Percentiles rank a stretch among this genome's conserved stretches.
phyloP scores from a whole-genome alignment of 2,888 invertebrate species.

The Chaetogeoica ovagalla region DNA sequence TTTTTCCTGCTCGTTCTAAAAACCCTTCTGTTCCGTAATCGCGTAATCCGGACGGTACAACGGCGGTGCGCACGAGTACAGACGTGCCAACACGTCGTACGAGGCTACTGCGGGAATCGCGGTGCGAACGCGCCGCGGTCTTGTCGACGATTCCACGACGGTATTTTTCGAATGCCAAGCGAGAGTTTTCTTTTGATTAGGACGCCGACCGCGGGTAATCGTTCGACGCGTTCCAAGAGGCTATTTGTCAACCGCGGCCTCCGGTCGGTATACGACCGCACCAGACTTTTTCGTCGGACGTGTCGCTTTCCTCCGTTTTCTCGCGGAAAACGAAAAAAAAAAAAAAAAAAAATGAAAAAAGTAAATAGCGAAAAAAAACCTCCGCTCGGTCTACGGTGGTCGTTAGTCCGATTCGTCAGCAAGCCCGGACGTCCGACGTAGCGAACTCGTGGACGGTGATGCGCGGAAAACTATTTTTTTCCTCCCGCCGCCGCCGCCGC shows the following conservation, averaged over 20 bases:
- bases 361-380: not conserved
- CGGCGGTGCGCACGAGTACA: too few relatives aligned
- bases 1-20: too few relatives aligned
- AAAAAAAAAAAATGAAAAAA: too few relatives aligned
- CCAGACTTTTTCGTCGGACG: not conserved
- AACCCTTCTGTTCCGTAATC: too few relatives aligned
- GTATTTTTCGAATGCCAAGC: not conserved
- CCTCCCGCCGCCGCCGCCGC: not conserved
- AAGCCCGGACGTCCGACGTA: slow-evolving; percentile 32
- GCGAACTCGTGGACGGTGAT: slow-evolving; percentile 21
- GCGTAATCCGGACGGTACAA: too few relatives aligned
- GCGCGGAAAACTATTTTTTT: not conserved
- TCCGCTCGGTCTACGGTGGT: slow-evolving; percentile 1
- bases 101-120: too few relatives aligned
- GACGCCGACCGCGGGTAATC: not conserved
- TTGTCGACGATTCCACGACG: too few relatives aligned
- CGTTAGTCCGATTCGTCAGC: slow-evolving; percentile 44
- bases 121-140: too few relatives aligned
- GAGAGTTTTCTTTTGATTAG: slow-evolving; percentile 47
- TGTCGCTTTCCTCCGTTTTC: not conserved
- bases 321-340: not conserved
- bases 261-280: not conserved
- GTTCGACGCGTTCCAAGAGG: not conserved
- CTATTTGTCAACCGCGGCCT: slow-evolving; percentile 31
- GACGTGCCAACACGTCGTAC: too few relatives aligned